Base-by-base conservation (phyloP, 1,140 invertebrate genomes). In the Pinna nobilis region DNA sequence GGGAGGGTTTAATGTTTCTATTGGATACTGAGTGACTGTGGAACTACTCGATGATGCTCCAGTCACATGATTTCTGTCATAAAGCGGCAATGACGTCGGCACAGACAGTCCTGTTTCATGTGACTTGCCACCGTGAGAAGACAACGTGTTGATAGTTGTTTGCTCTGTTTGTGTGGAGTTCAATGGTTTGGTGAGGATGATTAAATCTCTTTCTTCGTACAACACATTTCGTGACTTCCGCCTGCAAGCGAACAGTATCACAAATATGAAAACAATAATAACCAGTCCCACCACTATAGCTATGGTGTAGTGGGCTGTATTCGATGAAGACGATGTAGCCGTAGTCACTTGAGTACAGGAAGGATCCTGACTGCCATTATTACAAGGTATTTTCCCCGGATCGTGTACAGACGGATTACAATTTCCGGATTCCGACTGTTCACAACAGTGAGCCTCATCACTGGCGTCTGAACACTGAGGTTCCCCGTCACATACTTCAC, bases 1-100 rank as follows among this genome's bases (percentile, higher is more conserved):
- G 3, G 96, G 96, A 41, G 96, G 96, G 89, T 97, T 97, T 28
- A 95, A 89, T 0, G 94, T 94, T 83, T 95, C 94, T 64, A 93
- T 91, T 1, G 95, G 95, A 88, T 96, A 96, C 47, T 87, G 87
- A 2, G 89, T 89, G 72, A 89, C 81, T 70, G 88, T 81, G 13
- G 94, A 94, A 23, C 91, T 92, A 82, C 94, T 95, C 0, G 94
- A 95, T 1, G 89, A 90, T 18, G 94, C 94, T 25, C 94, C 94
- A 18, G 95, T 95, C 11, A 95, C 93, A 75, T 95, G 94, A 87
- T 93, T 93, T 23, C 94, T 91, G 81, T 95, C 94, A 75, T 95
- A 95, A 25, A 79, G 76, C 7, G 74, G 78, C 25, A 78, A 70
- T 3, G 73, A 77, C 13, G 80, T 81, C 39, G 78, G 80, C 37